Evolutionary conservation across 2,797 vertebrate genomes (phyloP), one percentile per base, ranked within the genome.

Genomic region (Taeniopygia guttata): DNA sequence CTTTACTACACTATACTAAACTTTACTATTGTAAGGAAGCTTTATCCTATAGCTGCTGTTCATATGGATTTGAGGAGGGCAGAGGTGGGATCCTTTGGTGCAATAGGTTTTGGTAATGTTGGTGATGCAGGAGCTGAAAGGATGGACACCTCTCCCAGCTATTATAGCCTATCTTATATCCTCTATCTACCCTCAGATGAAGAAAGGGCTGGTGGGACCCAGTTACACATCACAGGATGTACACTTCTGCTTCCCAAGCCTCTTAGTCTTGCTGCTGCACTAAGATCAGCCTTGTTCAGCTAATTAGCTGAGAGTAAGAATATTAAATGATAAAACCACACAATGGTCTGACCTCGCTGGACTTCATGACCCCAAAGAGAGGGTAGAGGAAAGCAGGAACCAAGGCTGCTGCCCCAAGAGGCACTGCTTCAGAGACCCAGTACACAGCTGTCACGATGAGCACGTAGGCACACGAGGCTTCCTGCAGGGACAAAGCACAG

Each of bases 361-460:
- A 99, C 88, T 99, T 99, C 48, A 99, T 99, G 22, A 99, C 99
- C 87, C 99, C 99, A 49, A 99, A 99, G 76, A 99, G 98, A 0
- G 99, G 99, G 77, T 99, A 99, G 16, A 99, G 98, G 96, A 99
- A 99, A 58, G 99, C 99, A 1, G 99, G 99, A 30, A 99, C 99
- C 81, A 99, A 97, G 22, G 99, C 99, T 27, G 99, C 99, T 29
- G 99, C 99, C 51, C 99, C 99, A 8, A 99, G 97, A 2, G 99
- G 99, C 64, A 99, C 99, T 0, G 99, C 99, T 97, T 99, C 99
- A 0, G 99, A 99, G 64, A 99, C 99, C 99, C 99, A 99, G 96
- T 99, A 99, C 40, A 99, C 98, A 0, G 99, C 99, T 0, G 99
- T 99, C 95, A 99, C 99, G 1, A 99, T 98, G 94, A 99, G 95